Evolutionary conservation across 2,797 vertebrate genomes (phyloP).

Genomic region (Lycodopsis pacificus): DNA sequence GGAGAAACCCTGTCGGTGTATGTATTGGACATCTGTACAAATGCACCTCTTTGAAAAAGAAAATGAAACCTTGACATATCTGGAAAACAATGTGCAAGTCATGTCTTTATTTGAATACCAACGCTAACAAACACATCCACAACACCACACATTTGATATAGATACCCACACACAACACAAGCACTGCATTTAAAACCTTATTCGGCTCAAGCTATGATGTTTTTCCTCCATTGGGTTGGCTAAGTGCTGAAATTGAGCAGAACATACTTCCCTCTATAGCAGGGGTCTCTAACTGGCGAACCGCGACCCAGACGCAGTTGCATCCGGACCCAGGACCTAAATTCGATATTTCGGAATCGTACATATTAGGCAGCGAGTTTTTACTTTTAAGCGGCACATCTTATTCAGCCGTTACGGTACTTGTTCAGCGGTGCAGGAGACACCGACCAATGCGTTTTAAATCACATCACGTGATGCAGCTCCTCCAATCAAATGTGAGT

Average conservation of each 20-base stretch:
- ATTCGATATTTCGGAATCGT: no score
- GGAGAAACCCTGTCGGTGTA: constrained; percentile 80
- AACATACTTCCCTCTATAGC: constrained; percentile 57
- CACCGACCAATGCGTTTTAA: no score
- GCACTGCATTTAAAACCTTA: not conserved
- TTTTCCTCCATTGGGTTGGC: not conserved
- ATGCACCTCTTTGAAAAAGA: constrained; percentile 82
- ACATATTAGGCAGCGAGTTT: no score
- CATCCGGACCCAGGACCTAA: no score
- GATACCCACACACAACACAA: not conserved
- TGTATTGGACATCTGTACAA: constrained; percentile 86
- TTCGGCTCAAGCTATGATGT: not conserved
- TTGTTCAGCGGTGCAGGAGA: no score
- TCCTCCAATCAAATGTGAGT: no score
- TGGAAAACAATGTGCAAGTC: constrained; percentile 70
- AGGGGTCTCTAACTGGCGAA: no score
- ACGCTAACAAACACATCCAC: no score
- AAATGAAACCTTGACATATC: constrained; percentile 85
- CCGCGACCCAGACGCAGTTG: no score
- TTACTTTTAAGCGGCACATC: no score
- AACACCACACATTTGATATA: not conserved
- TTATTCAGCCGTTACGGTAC: no score
- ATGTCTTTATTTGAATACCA: constrained; percentile 70
- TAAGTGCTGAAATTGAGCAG: constrained; percentile 17
- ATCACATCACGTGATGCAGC: no score